A percentile compares a stretch with the other conserved stretches of the same genome.
Evolutionary conservation across 2,113 vertebrate species (phyloP).

Genomic region (Carettochelys insculpta): DNA sequence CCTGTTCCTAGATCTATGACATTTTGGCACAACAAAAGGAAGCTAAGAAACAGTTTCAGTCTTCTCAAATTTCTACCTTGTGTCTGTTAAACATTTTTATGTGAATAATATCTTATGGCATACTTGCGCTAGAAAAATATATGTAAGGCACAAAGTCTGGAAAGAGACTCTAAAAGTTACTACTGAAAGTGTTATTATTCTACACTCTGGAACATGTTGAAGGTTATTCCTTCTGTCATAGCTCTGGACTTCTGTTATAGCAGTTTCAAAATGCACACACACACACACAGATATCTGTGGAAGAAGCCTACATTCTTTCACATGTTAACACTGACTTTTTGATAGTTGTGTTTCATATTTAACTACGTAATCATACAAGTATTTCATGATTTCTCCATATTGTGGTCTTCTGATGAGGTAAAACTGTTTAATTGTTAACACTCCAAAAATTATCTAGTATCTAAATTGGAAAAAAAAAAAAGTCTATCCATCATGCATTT

Average conservation of each 20-base stretch:
- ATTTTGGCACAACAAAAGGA: not conserved
- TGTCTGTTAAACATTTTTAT: not conserved
- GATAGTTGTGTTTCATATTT: not conserved
- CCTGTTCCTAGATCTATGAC: not conserved
- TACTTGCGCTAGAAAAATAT: not conserved
- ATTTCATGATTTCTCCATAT: not conserved
- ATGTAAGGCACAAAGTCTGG: fast-evolving
- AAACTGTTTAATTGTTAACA: not conserved
- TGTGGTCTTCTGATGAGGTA: not conserved
- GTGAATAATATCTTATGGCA: not conserved
- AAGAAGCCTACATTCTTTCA: not conserved
- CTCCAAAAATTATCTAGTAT: not conserved
- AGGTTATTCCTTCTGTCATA: not conserved
- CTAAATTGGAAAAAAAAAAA: conserved; percentile 4
- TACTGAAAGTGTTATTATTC: not conserved
- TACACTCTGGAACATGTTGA: fast-evolving
- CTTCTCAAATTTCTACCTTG: not conserved
- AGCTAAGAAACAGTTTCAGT: not conserved
- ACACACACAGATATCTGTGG: not conserved
- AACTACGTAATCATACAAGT: not conserved
- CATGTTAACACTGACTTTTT: not conserved
- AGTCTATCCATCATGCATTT: not conserved
- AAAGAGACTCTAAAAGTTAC: not conserved
- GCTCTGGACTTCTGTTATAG: not conserved
- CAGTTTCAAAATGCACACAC: not conserved